Base-by-base conservation (phyloP, 2,888 invertebrate species). In the Tetheella fluctuosa region DNA sequence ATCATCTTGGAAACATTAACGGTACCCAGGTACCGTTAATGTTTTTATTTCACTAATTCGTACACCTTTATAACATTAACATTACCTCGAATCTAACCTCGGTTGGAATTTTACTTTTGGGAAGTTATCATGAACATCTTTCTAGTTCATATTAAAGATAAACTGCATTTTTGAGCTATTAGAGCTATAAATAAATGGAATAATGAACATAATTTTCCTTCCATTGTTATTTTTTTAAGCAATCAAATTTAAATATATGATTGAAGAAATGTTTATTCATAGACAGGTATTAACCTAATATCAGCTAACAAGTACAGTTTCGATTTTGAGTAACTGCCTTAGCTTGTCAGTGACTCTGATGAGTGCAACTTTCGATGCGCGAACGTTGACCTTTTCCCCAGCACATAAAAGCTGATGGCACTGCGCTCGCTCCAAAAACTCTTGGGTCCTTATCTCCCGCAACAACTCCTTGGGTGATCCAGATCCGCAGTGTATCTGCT, bases 341-440 rank as follows among this genome's bases (percentile, higher is more conserved):
- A 98, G 96, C 85, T 95, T 96, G 79, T 97, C 97, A 74, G 97
- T 97, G 91, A 97, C 97, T 82, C 96, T 95, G 70, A 98, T 95
- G 61, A 98, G 94, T 58, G 96, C 95, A 73, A 97, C 96, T 86
- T 97, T 97, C 57, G 97, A 96, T 53, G 96, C 96, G 62, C 97
- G 94, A 60, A 96, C 95, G 84, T 97, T 97, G 64, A 97, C 94
- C 81, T 96, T 96, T 83, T 96, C 97, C 37, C 96, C 96, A 54
- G 96, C 96, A 76, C 96, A 95, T 64, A 97, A 88, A 59, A 97
- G 93, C 81, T 97, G 97, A 79, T 97, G 95, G 80, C 97, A 97
- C 70, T 95, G 96, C 17, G 97, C 96, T 71, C 96, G 95, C 80
- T 97, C 96, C 64, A 97, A 87, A 84, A 97, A 97, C 80, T 97